Percentiles rank a stretch among this genome's conserved stretches.
Evolutionary conservation across 2,888 invertebrate species (phyloP).

Genomic region (Biston betularia): DNA sequence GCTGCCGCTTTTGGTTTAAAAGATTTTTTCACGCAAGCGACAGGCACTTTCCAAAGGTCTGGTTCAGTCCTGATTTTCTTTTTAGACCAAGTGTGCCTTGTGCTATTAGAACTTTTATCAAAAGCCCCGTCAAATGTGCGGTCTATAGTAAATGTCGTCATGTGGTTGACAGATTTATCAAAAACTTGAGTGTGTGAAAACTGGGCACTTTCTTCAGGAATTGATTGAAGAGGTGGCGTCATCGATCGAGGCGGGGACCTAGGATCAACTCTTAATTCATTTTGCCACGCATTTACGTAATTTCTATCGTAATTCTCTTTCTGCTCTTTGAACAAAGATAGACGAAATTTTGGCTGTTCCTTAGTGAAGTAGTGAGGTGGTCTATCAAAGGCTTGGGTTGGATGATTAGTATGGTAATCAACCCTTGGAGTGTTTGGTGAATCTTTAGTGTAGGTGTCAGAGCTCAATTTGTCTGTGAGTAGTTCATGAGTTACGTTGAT

Average conservation of each 20-base stretch:
- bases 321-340: constrained; percentile 73
- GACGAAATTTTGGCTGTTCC: constrained; percentile 71
- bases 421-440: constrained; percentile 71
- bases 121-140: constrained; percentile 73
- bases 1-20: constrained; percentile 57
- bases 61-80: constrained; percentile 69
- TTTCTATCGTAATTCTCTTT: constrained; percentile 61
- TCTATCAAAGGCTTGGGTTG: constrained; percentile 57
- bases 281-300: constrained; percentile 68
- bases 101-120: constrained; percentile 53
- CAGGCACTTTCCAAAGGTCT: constrained; percentile 75
- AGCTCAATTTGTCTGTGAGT: constrained; percentile 71
- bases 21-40: constrained; percentile 58
- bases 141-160: constrained; percentile 74
- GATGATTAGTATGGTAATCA: constrained; percentile 46
- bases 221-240: constrained; percentile 76
- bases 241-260: constrained; percentile 74
- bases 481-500: constrained; percentile 70
- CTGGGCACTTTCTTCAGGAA: constrained; percentile 80
- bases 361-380: constrained; percentile 59
- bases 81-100: constrained; percentile 73
- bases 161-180: constrained; percentile 66
- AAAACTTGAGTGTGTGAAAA: constrained; percentile 67
- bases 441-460: constrained; percentile 84
- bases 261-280: constrained; percentile 58